A percentile compares a stretch with the other conserved stretches of the same genome.
Conservation (phyloP, 2,888 invertebrate species). For the Cataglyphis cursor region DNA sequence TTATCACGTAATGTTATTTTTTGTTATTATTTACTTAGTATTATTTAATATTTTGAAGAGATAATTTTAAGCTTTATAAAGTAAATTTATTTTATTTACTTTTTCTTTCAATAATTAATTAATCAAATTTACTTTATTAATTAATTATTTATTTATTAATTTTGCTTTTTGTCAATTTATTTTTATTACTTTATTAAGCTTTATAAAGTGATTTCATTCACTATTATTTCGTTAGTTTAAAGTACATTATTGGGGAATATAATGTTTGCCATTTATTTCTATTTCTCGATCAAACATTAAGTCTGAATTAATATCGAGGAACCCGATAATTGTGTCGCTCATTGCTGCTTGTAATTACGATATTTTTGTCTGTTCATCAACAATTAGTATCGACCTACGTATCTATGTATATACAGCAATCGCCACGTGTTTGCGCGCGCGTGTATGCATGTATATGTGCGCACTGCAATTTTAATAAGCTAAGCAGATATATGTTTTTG, state of each 20-base stretch:
- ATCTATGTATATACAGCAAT: neutral
- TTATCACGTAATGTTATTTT: neutral
- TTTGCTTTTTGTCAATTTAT: too few relatives aligned
- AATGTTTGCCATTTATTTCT: neutral
- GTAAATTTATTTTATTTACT: too few relatives aligned
- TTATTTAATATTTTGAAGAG: neutral
- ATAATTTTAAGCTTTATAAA: neutral
- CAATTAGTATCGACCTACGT: neutral
- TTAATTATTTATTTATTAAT: too few relatives aligned
- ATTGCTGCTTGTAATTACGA: neutral
- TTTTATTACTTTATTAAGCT: neutral
- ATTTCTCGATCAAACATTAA: neutral
- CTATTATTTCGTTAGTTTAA: neutral
- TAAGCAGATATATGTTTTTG: neutral
- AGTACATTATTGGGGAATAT: neutral
- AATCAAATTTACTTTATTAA: too few relatives aligned
- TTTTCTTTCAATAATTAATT: too few relatives aligned
- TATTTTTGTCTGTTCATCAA: neutral
- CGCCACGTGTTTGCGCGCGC: neutral
- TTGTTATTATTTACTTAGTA: neutral
- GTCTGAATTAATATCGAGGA: neutral
- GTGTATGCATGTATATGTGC: neutral
- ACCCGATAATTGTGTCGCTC: neutral
- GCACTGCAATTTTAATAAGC: neutral
- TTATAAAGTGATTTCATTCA: neutral